Evolutionary conservation across 2,113 vertebrate species (phyloP), one percentile per base, ranked within the genome.

Genomic region (Perca flavescens): DNA sequence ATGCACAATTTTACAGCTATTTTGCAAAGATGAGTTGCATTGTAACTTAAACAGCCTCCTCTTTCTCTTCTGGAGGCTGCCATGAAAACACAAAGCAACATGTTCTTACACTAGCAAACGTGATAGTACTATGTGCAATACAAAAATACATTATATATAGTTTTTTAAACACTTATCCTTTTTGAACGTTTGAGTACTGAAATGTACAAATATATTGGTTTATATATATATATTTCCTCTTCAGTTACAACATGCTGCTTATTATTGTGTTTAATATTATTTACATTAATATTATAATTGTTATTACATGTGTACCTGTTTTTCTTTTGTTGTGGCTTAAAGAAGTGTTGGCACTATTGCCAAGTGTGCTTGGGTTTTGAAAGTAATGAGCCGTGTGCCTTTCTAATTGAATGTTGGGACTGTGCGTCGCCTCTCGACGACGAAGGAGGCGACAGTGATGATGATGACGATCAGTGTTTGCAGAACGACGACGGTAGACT

Each of bases 101-200:
- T 68, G 54, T 83, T 84, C 80, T 88, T 88, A 83, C 76, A 83
- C 36, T 86, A 85, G 82, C 89, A 96, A 96, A 94, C 94, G 94
- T 96, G 95, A 96, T 94, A 84, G 94, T 91, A 91, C 93, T 95
- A 96, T 96, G 98, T 99, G 98, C 98, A 99, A 99, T 99, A 98
- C 90, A 93, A 88, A 92, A 92, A 89, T 61, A 92, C 90, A 84
- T 83, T 80, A 91, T 89, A 90, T 93, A 92, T 94, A 94, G 86
- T 92, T 94, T 95, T 94, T 83, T 95, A 94, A 95, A 94, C 85
- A 91, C 91, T 93, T 95, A 91, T 88, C 88, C 78, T 70, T 91
- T 91, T 85, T 90, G 68, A 85, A 85, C 86, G 61, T 93, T 88
- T 87, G 16, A 91, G 88, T 91, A 91, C 88, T 93, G 89, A 93